These are phyloP conservation scores for Phoenicopterus ruber DNA, from an alignment of 2,113 vertebrate genomes.

Conservation along the genomic window DNA sequence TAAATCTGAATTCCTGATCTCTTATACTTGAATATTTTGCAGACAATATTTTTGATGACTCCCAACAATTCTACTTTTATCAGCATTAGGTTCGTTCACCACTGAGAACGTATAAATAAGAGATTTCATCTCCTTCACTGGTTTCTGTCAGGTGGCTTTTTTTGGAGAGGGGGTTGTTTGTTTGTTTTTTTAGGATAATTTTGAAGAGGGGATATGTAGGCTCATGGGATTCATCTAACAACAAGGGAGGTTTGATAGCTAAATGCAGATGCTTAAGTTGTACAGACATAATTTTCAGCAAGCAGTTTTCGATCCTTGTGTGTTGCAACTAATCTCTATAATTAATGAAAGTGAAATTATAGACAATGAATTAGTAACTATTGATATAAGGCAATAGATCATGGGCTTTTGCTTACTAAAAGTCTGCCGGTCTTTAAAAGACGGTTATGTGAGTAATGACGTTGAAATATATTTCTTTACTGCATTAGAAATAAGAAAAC, in stretches of 20 bases:
- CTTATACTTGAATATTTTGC: not conserved
- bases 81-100: not conserved
- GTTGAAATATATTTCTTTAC: not conserved
- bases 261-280: not conserved
- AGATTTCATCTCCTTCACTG: not conserved
- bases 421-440: not conserved
- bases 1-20: not conserved
- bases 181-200: not conserved
- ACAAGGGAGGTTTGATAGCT: not conserved
- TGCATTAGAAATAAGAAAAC: not conserved
- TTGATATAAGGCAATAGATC: not conserved
- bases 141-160: not conserved
- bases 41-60: not conserved
- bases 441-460: not conserved
- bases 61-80: not conserved
- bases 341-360: constrained; percentile 25
- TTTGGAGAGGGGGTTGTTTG: not conserved
- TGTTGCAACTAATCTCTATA: not conserved
- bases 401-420: not conserved
- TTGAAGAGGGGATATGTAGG: not conserved
- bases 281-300: not conserved
- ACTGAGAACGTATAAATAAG: not conserved
- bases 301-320: not conserved
- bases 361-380: not conserved
- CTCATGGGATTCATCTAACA: not conserved